Conservation (phyloP, 2,113 vertebrate species). For the Pachycephala philippinensis region DNA sequence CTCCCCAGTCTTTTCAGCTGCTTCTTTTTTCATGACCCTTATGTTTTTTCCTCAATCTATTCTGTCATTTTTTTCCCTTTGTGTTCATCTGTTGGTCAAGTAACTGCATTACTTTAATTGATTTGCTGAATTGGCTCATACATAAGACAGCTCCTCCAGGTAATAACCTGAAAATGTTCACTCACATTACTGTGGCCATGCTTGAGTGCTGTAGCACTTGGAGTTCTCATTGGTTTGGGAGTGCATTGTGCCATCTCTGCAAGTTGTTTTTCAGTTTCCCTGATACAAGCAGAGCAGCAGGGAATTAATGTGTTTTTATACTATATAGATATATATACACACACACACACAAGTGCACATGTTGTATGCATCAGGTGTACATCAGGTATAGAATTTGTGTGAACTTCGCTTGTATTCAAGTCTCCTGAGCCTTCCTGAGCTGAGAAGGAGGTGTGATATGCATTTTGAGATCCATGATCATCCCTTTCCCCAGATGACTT, state of each 20-base stretch:
- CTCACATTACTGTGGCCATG: neutral
- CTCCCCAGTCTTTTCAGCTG: neutral
- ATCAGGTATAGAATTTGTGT: neutral
- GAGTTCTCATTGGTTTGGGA: neutral
- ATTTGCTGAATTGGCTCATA: neutral
- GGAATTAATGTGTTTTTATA: neutral
- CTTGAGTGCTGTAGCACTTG: neutral
- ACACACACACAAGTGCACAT: accelerated
- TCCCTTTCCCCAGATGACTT: neutral
- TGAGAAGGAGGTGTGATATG: neutral
- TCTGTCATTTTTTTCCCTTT: neutral
- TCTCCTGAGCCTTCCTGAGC: neutral
- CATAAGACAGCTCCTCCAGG: slow-evolving; percentile 11
- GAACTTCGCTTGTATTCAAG: neutral
- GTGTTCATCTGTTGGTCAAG: slow-evolving; percentile 1
- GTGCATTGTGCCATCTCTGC: accelerated
- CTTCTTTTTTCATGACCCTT: neutral
- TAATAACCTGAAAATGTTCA: neutral
- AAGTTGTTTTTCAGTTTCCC: neutral
- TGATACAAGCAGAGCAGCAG: neutral
- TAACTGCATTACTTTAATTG: slow-evolving; percentile 24
- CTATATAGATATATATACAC: neutral
- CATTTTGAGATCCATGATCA: neutral
- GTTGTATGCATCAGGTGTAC: neutral
- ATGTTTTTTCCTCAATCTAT: neutral